Base-by-base conservation (phyloP, 2,113 vertebrate genomes). In the Cyanoderma ruficeps region DNA sequence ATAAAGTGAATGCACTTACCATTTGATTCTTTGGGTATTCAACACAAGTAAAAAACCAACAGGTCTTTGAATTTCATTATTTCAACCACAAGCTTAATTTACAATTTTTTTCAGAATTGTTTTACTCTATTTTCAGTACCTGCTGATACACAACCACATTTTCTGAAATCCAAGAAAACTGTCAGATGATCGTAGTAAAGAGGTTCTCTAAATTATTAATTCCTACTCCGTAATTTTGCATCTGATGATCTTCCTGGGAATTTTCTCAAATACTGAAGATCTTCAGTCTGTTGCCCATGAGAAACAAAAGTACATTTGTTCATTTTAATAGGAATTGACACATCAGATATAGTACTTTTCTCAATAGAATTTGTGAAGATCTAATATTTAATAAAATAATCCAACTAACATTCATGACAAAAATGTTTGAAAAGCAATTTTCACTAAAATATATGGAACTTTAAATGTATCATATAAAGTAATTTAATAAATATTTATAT, bases 171-270 rank as follows among this genome's bases (percentile, higher is more conserved):
- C 13, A 87, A 41, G 8, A 78, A 79, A 35, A 44, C 2, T 59
- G 9, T 42, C 8, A 0, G 11, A 35, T 19, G 6, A 30, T 5
- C 47, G 4, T 17, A 52, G 1, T 21, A 33, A 56, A 63, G 12
- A 33, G 0, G 3, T 47, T 28, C 31, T n/a, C 7, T 41, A 2
- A 2, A 25, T 23, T 37, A 70, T 60, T 25, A 42, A 22, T 39
- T 25, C 8, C 17, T 63, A 27, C 20, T 46, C 3, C 4, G 31
- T 4, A 69, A 47, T 47, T 74, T 69, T 30, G 4, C 21, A 27
- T 56, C 6, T 33, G 6, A 87, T 42, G 2, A 50, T n/a, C 5
- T 56, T 83, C 13, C 37, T 63, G 24, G n/a, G 21, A 1, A 6
- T 27, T 60, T 81, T 84, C 57, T 76, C 4, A 85, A 27, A 41